These are phyloP conservation scores for Leucoptera coffeella DNA, from an alignment of 2,888 invertebrate species.

Conservation along the genomic window DNA sequence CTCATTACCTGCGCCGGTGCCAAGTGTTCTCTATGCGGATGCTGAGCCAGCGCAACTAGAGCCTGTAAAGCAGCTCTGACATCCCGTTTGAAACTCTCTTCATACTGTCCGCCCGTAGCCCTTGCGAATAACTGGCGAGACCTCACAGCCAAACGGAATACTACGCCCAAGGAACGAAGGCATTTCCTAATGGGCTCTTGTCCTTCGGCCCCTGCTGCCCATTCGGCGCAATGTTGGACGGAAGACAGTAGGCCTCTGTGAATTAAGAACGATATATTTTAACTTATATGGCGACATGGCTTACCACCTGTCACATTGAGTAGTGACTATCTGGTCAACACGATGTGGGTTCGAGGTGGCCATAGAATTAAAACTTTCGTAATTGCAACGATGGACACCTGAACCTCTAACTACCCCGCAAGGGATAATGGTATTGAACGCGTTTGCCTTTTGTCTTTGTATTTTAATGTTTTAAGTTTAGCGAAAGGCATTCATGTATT, in stretches of 20 bases:
- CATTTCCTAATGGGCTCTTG: conserved; percentile 88
- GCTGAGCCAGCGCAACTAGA: conserved; percentile 64
- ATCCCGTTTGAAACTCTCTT: conserved; percentile 79
- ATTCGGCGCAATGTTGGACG: conserved; percentile 84
- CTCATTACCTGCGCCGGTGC: conserved; percentile 71
- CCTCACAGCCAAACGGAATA: conserved; percentile 88
- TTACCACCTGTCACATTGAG: no score
- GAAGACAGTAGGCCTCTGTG: conserved; percentile 76
- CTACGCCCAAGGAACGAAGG: conserved; percentile 84
- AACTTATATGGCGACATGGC: no score
- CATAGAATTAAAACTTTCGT: no score
- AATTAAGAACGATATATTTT: no score
- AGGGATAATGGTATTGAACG: no score
- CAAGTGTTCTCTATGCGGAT: conserved; percentile 66
- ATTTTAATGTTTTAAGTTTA: no score
- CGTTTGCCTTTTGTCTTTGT: no score
- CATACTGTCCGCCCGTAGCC: conserved; percentile 83
- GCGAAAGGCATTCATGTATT: no score
- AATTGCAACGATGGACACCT: no score
- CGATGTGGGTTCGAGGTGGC: no score
- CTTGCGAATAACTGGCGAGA: conserved; percentile 78
- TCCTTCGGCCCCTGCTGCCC: conserved; percentile 78
- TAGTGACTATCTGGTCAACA: no score
- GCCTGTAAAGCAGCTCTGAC: conserved; percentile 75
- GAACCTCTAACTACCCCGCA: no score